Evolutionary conservation across 2,113 vertebrate species (phyloP), one percentile per base, ranked within the genome.

Genomic region (Misgurnus anguillicaudatus): DNA sequence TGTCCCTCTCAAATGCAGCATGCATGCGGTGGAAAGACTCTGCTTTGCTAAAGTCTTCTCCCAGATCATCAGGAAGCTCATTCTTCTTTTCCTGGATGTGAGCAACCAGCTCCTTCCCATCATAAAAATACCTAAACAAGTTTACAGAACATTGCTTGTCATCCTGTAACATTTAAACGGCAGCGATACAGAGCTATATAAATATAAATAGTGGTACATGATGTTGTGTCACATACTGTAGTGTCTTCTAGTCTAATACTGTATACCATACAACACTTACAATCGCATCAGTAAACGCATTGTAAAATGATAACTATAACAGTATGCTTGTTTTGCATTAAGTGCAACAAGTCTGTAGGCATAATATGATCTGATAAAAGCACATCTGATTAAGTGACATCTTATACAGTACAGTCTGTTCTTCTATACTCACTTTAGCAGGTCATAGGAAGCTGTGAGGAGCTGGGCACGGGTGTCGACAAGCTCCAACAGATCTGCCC

Each of bases 11-110:
- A 1, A 98, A 99, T 87, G 96, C 93, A 0, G 93, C 95, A 83
- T 98, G 98, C 91, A 96, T 94, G 58, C 97, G 92, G 89, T 98
- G 96, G 88, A 99, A 97, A 83, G 97, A 95, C 83, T 98, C 95
- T 0, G 96, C 97, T 0, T 96, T 96, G 89, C 94, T 94, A 0
- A 93, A 92, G 0, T 98, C 97, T 39, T 94, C 93, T 0, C 97
- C 97, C 84, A 99, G 91, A 1, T 98, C 98, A 60, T 96, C 94
- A 0, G 97, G 97, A 84, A 99, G 91, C 82, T 99, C 95, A 0
- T 91, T 94, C 83, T 91, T 94, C 88, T 98, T 98, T 75, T 96
- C 88, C 0, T 94, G 86, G 0, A 99, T 97, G 89, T 97, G 94
- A 80, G 85, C 86, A 82, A 97, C 92, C 71, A 99, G 90, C 88